Base-by-base conservation (phyloP, 2,113 vertebrate species). In the Puma concolor region DNA sequence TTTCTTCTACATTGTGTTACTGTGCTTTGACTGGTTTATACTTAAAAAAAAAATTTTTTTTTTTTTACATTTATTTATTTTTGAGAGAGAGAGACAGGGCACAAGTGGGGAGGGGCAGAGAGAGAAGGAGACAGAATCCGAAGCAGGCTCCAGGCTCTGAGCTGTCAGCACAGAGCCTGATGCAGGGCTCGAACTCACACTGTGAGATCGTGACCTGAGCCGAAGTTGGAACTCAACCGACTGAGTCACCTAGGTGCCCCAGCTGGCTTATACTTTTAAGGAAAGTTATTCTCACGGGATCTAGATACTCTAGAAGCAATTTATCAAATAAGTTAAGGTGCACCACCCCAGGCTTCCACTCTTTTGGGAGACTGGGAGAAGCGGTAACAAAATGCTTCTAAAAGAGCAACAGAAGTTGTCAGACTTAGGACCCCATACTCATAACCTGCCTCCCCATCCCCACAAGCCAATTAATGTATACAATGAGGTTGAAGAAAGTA, bases 251-350 rank as follows among this genome's bases (percentile, higher is more conserved):
- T 14, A 50, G 2, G 50, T 21, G 57, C 57, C 54, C 57, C 19
- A 7, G 19, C 57, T 57, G 57, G 57, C 50, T 91, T 84, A 74
- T 23, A 52, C 9, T 66, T 85, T 81, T 38, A 77, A 93, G 80
- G n/a, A 89, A 92, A 82, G 91, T 36, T 84, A 96, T 52, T 85
- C 21, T 94, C 44, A 85, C 25, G 57, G 44, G 48, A 81, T 67
- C 33, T 41, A 88, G 38, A 91, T 15, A 91, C 17, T 15, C 54
- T 41, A 64, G 69, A 88, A 95, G 33, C 67, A 90, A 88, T 93
- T 89, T 83, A 83, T 67, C 36, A 80, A 81, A 66, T 38, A 90
- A 87, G n/a, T 91, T 52, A 91, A 36, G 29, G 25, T 38, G 21
- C 6, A 67, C 25, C 19, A 88, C 5, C 9, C 19, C 44, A 63